Conservation (phyloP, 2,797 vertebrate genomes). For the Esox lucius region DNA sequence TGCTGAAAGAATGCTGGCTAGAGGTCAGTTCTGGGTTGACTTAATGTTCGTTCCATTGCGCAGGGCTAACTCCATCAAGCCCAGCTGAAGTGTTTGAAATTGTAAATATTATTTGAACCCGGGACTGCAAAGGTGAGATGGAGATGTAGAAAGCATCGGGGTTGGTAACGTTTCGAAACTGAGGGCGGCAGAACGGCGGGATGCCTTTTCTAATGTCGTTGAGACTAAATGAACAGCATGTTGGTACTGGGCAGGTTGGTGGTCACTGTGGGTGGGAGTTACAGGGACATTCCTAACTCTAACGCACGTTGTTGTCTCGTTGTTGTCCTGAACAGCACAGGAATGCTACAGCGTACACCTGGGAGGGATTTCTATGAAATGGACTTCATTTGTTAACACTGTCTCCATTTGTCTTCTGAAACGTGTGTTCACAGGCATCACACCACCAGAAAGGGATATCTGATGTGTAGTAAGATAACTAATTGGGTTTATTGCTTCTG, state of each 20-base stretch:
- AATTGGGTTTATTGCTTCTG: conserved; percentile 58
- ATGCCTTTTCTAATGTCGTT: conserved; percentile 66
- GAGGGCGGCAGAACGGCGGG: conserved; percentile 37
- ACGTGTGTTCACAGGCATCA: conserved; percentile 59
- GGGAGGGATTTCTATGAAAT: conserved; percentile 59
- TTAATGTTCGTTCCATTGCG: not conserved
- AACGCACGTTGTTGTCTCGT: conserved; percentile 31
- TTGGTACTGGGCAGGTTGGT: conserved; percentile 82
- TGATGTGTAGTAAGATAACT: conserved; percentile 43
- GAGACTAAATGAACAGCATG: conserved; percentile 73
- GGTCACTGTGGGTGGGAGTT: conserved; percentile 63
- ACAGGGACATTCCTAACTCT: conserved; percentile 33
- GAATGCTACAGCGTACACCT: conserved; percentile 60
- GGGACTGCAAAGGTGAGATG: conserved; percentile 17
- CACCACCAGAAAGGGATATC: conserved; percentile 52
- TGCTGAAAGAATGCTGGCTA: conserved; percentile 61
- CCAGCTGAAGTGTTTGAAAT: not conserved
- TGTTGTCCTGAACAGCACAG: conserved; percentile 29
- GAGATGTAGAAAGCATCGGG: conserved; percentile 55
- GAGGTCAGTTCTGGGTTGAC: conserved; percentile 14
- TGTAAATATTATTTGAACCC: not conserved
- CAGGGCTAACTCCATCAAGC: not conserved
- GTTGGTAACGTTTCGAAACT: conserved; percentile 64
- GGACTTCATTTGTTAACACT: conserved; percentile 42
- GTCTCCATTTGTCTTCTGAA: conserved; percentile 69